These are phyloP conservation scores for Gastrophryne carolinensis DNA, from an alignment of 2,797 vertebrate genomes.

Conservation along the genomic window DNA sequence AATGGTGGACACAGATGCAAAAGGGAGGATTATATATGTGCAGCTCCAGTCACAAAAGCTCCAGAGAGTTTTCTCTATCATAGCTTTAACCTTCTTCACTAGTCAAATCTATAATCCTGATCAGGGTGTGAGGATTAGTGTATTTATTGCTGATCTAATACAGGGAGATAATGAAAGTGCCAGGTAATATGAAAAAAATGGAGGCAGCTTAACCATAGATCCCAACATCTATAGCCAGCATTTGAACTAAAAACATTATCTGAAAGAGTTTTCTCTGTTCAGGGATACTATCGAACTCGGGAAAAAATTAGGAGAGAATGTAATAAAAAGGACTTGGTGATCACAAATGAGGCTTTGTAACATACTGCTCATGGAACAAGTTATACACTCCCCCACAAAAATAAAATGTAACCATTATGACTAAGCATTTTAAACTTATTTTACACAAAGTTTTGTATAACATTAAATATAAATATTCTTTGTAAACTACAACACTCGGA, in stretches of 20 bases:
- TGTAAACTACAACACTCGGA: constrained; percentile 53
- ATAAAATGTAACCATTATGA: constrained; percentile 78
- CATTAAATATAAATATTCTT: constrained; percentile 50
- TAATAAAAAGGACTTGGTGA: constrained; percentile 3
- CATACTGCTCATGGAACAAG: constrained; percentile 20
- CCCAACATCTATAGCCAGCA: neutral
- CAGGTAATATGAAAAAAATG: neutral
- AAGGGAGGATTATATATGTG: neutral
- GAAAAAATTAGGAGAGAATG: constrained; percentile 38
- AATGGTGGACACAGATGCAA: neutral
- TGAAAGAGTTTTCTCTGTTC: neutral
- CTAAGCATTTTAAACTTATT: constrained; percentile 73
- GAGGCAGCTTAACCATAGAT: neutral
- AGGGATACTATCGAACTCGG: neutral
- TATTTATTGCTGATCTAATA: constrained; percentile 13
- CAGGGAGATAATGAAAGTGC: neutral
- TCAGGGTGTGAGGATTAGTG: neutral
- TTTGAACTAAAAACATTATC: neutral
- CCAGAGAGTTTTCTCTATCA: constrained; percentile 28
- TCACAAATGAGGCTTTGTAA: constrained; percentile 15
- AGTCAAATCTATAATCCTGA: neutral
- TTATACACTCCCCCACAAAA: constrained; percentile 50
- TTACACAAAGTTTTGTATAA: constrained; percentile 26
- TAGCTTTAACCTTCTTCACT: constrained; percentile 1
- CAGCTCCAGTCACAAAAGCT: neutral